Conservation (phyloP, 2,888 invertebrate genomes). For the Mantis religiosa region DNA sequence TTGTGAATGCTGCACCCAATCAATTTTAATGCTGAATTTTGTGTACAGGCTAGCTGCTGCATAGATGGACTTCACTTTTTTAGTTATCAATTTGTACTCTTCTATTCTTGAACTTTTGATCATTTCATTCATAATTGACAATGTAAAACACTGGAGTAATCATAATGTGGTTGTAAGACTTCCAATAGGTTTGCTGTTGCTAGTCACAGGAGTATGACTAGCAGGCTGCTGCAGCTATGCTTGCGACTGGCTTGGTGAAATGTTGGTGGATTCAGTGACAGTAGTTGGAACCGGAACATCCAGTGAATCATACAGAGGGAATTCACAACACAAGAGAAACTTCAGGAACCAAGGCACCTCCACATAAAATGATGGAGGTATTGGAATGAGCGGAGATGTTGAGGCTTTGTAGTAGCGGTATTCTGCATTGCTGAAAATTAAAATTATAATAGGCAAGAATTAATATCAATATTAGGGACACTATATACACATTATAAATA, state of each 20-base stretch:
- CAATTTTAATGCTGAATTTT: not conserved
- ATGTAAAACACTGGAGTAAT: not conserved
- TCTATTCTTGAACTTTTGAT: not conserved
- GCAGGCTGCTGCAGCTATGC: slow-evolving; percentile 60
- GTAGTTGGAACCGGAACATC: slow-evolving; percentile 57
- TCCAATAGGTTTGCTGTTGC: not conserved
- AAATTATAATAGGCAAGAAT: not conserved
- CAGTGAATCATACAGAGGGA: slow-evolving; percentile 77
- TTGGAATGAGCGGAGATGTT: slow-evolving; percentile 84
- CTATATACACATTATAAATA: not conserved
- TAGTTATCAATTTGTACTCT: not conserved
- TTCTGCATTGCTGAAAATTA: slow-evolving; percentile 65
- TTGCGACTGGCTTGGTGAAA: slow-evolving; percentile 64
- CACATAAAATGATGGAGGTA: slow-evolving; percentile 82
- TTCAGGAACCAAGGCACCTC: slow-evolving; percentile 80
- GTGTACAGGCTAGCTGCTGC: not conserved
- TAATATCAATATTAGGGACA: not conserved
- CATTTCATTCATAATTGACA: not conserved
- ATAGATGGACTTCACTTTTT: not conserved
- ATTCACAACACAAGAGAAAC: slow-evolving; percentile 82
- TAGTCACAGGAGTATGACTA: slow-evolving; percentile 10
- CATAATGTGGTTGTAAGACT: slow-evolving; percentile 4
- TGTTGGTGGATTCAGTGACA: slow-evolving; percentile 66
- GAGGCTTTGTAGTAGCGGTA: slow-evolving; percentile 84
- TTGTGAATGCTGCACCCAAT: not conserved